Evolutionary conservation across 2,797 vertebrate species (phyloP), one percentile per base, ranked within the genome.

Genomic region (Heliangelus exortis): DNA sequence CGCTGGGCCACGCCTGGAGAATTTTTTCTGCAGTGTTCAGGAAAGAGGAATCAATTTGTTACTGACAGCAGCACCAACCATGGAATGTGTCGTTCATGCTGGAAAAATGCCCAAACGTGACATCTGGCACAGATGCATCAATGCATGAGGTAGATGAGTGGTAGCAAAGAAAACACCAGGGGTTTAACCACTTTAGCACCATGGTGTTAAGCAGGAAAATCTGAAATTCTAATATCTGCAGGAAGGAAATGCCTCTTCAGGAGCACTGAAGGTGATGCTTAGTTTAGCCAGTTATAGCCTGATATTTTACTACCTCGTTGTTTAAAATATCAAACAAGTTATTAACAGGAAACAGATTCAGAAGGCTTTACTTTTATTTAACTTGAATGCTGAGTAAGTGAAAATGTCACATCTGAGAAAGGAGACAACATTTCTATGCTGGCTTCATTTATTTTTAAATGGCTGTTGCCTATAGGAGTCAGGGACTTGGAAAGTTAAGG

Each of bases 81-180:
- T 1, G 81, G 45, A 66, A 83, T 0, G 0, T 47, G n/a, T 21
- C 39, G n/a, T 9, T 62, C 22, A 62, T 81, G n/a, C 41, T 48
- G 55, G 65, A 83, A 57, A 67, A 88, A 69, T 1, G 8, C 15
- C 76, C 41, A 16, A 31, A 54, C 1, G 4, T 66, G 83, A 88
- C 69, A 92, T 31, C 43, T 31, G 72, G 18, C 3, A 0, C 2
- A 4, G 61, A 45, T 50, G 18, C 3, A 0, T 48, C 69, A 68
- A 18, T 9, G 20, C 15, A 51, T n/a, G 22, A 78, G 39, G 43
- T 13, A 87, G 23, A 48, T 17, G 1, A 0, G 15, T 3, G 1
- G 50, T 9, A 90, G 61, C 53, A 80, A 89, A 78, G 57, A 41
- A 76, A 87, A 75, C 0, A 3, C 2, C 8, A 28, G 28, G 39